phyloP scores from a whole-genome alignment of 2,113 vertebrate species.

The Pyrgilauda ruficollis region DNA sequence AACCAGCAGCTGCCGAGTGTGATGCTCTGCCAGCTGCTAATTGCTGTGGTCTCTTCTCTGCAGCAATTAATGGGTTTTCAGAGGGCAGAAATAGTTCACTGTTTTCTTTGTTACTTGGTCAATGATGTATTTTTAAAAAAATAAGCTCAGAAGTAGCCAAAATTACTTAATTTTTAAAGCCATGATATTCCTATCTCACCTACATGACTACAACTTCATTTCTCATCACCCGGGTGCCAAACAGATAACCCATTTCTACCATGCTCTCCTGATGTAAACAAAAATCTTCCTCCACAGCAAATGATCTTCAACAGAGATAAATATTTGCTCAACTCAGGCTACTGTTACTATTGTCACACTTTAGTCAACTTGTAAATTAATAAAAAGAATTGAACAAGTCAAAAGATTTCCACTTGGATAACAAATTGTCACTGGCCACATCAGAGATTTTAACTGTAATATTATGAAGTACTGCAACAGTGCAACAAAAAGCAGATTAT shows the following conservation, averaged over 20 bases:
- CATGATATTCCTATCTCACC: background rate
- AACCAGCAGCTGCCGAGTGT: background rate
- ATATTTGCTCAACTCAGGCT: background rate
- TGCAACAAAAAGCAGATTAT: background rate
- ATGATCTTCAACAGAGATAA: background rate
- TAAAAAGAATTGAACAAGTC: background rate
- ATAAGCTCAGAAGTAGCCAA: background rate
- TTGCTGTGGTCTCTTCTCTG: background rate
- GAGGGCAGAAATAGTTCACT: background rate
- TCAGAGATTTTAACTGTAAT: background rate
- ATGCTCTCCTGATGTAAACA: background rate
- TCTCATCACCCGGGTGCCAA: background rate
- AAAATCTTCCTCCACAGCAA: background rate
- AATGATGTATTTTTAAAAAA: background rate
- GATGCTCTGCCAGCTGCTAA: conserved; percentile 13
- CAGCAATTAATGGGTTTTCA: background rate
- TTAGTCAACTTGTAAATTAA: background rate
- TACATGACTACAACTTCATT: background rate
- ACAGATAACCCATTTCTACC: background rate
- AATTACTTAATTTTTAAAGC: background rate
- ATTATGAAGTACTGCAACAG: background rate
- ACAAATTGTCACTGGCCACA: background rate
- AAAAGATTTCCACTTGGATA: background rate
- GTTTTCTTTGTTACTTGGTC: background rate
- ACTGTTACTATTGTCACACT: background rate